phyloP scores from a whole-genome alignment of 2,113 vertebrate species.

The Physeter macrocephalus region DNA sequence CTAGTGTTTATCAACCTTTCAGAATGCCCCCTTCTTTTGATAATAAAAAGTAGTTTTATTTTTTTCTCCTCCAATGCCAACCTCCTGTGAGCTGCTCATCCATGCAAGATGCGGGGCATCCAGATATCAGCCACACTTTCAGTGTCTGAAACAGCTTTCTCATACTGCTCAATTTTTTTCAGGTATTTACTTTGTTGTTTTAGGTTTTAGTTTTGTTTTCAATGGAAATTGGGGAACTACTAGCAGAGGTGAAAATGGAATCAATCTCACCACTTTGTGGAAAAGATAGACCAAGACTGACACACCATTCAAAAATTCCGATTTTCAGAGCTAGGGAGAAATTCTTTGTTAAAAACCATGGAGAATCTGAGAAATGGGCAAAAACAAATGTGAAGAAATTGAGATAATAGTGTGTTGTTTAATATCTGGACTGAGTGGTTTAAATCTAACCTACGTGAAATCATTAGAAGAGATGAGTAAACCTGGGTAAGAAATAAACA shows the following conservation, averaged over 20 bases:
- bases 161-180: too few species aligned
- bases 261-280: not conserved
- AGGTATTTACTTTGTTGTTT: not conserved
- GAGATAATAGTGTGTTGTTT: not conserved
- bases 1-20: not conserved
- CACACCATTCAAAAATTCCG: not conserved
- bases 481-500: not conserved
- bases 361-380: not conserved
- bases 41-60: not conserved
- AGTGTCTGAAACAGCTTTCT: not conserved
- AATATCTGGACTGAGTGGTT: not conserved
- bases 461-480: not conserved
- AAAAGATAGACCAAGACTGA: not conserved
- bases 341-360: not conserved
- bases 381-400: not conserved
- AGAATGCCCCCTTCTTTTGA: not conserved
- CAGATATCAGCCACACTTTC: too few species aligned
- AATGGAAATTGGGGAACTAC: not conserved
- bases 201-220: not conserved
- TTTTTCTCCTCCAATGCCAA: not conserved
- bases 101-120: not conserved
- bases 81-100: not conserved
- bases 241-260: not conserved
- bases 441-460: not conserved
- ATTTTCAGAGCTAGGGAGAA: not conserved